Conservation (phyloP, 2,113 vertebrate genomes). For the Abramis brama region DNA sequence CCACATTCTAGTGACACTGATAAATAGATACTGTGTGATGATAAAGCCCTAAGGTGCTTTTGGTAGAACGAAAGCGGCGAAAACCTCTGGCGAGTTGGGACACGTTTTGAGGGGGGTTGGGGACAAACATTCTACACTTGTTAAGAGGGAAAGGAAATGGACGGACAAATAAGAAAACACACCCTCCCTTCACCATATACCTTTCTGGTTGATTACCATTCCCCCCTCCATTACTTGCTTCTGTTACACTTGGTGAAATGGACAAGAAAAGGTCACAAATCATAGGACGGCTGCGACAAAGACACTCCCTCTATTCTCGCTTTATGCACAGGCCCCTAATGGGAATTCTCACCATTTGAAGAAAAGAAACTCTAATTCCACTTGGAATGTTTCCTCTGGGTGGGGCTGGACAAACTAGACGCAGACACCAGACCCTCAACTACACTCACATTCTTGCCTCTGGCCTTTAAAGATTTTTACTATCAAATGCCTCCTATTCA, state of each 20-base stretch:
- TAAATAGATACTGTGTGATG: conserved; percentile 41
- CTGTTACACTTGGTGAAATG: conserved; percentile 50
- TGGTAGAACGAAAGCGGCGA: conserved; percentile 20
- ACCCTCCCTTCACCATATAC: conserved; percentile 14
- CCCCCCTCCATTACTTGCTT: conserved; percentile 45
- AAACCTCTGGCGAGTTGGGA: conserved; percentile 49
- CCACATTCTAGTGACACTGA: conserved; percentile 37
- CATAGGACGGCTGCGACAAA: conserved; percentile 41
- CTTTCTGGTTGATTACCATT: conserved; percentile 51
- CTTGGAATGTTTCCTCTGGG: conserved; percentile 64
- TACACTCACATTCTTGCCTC: conserved; percentile 38
- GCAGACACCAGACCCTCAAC: conserved; percentile 40
- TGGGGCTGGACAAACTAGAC: conserved; percentile 59
- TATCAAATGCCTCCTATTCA: conserved; percentile 47
- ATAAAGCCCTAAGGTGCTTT: conserved; percentile 39
- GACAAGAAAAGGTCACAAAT: conserved; percentile 56
- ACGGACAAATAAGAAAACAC: conserved; percentile 50
- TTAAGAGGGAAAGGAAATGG: conserved; percentile 46
- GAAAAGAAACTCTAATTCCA: conserved; percentile 63
- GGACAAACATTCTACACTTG: conserved; percentile 43
- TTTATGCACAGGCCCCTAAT: conserved; percentile 34
- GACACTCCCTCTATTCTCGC: conserved; percentile 49
- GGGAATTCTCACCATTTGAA: conserved; percentile 59
- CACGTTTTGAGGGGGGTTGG: conserved; percentile 16
- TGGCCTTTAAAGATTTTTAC: conserved; percentile 48